Evolutionary conservation across 2,113 vertebrate genomes (phyloP), one percentile per base, ranked within the genome.

Genomic region (Rissa tridactyla): DNA sequence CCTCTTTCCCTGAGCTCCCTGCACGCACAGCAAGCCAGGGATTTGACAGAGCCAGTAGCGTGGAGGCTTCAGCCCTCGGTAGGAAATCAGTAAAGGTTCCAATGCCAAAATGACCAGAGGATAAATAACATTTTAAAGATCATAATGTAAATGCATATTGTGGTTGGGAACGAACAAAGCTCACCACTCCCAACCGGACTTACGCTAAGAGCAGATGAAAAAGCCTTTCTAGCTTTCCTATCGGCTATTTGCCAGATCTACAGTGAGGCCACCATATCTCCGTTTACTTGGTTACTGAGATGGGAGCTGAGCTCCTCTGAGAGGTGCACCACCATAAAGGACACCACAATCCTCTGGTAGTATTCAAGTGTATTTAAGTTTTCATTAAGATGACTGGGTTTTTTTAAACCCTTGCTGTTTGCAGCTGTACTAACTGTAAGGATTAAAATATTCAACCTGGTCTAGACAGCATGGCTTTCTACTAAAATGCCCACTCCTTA

Each of bases 91-190:
- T 26, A 82, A 27, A 75, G 15, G 46, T 46, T 86, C 51, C 64
- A 62, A 61, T 8, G 44, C 71, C 64, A 88, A 71, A 85, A 76
- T 2, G 11, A 60, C 65, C 84, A 94, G 38, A 84, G 26, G 65
- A 51, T 34, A 88, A 90, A 16, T 51, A 85, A 82, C 22, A 15
- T 21, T 82, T 44, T 73, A n/a, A 92, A 91, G 60, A 62, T 36
- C 21, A 9, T 46, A 58, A 92, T 2, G 12, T 36, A 77, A 92
- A 83, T 4, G 17, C 0, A 0, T 27, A 68, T 29, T 2, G 0
- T 0, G 15, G 92, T 9, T 58, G 15, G 36, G 46, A 93, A 92
- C 7, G 47, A 89, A 95, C 70, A 80, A 83, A 94, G 60, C 32
- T 95, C 55, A 61, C 64, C 64, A 18, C 55, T 66, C 47, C 60